These are phyloP conservation scores for Athene cunicularia DNA, from an alignment of 2,113 vertebrate species.

Conservation along the genomic window DNA sequence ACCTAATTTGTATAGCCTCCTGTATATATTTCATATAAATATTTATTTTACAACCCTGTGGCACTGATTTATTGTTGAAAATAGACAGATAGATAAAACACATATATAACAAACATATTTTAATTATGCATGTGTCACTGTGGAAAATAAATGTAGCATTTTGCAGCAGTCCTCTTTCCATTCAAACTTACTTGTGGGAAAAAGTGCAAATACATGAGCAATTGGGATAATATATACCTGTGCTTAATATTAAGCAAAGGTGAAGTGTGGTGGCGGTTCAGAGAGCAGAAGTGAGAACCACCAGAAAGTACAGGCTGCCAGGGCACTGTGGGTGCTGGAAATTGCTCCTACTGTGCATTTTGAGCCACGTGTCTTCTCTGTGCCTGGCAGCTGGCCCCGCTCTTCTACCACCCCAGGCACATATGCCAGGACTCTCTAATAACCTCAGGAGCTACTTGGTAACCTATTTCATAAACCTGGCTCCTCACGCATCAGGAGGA, in stretches of 20 bases:
- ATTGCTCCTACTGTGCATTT: neutral
- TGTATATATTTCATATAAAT: neutral
- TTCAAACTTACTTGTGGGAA: neutral
- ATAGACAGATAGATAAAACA: neutral
- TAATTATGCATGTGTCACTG: neutral
- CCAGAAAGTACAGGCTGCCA: neutral
- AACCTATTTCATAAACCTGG: neutral
- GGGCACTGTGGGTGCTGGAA: fast-evolving
- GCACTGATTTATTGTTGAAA: neutral
- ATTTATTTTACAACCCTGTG: neutral
- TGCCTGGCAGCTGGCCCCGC: neutral
- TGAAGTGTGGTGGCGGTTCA: neutral
- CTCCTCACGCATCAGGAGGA: neutral
- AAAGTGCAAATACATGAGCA: neutral
- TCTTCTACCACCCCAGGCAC: neutral
- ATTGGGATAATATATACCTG: neutral
- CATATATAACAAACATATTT: neutral
- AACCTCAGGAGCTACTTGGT: neutral
- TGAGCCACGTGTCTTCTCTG: neutral
- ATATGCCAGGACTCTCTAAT: neutral
- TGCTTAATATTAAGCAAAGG: neutral
- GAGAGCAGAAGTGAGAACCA: neutral
- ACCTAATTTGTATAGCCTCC: neutral
- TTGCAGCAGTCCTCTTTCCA: neutral
- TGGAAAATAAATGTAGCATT: neutral